phyloP scores from a whole-genome alignment of 2,113 vertebrate species.

The Gavialis gangeticus region DNA sequence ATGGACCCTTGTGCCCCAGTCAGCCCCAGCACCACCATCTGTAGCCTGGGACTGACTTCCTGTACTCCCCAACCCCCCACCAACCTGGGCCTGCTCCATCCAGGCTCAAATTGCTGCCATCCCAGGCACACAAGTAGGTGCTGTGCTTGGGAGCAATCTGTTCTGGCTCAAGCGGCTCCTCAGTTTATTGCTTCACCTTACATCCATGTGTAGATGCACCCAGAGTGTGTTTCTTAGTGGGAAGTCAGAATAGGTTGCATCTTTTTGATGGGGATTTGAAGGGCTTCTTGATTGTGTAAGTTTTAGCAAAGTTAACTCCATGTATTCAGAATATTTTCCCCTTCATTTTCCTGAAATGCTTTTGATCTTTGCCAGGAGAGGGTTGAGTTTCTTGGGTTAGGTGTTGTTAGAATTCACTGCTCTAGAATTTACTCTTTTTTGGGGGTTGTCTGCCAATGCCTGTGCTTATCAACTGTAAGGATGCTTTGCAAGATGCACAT shows the following conservation, averaged over 20 bases:
- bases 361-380: background rate
- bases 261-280: background rate
- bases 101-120: too few species aligned
- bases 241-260: background rate
- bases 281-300: background rate
- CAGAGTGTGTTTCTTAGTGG: background rate
- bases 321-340: background rate
- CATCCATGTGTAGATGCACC: too few species aligned
- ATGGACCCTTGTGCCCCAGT: too few species aligned
- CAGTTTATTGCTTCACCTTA: too few species aligned
- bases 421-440: background rate
- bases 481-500: background rate
- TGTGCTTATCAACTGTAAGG: slow-evolving; percentile 38
- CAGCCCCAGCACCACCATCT: too few species aligned
- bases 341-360: background rate
- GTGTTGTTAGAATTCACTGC: background rate
- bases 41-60: too few species aligned
- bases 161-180: too few species aligned
- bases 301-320: slow-evolving; percentile 5
- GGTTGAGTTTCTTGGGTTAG: background rate
- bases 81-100: too few species aligned
- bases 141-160: too few species aligned
- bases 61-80: too few species aligned
- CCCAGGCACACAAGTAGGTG: too few species aligned
- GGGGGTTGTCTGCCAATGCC: background rate